Evolutionary conservation across 2,888 invertebrate genomes (phyloP), one percentile per base, ranked within the genome.

Genomic region (Campoletis raptor): DNA sequence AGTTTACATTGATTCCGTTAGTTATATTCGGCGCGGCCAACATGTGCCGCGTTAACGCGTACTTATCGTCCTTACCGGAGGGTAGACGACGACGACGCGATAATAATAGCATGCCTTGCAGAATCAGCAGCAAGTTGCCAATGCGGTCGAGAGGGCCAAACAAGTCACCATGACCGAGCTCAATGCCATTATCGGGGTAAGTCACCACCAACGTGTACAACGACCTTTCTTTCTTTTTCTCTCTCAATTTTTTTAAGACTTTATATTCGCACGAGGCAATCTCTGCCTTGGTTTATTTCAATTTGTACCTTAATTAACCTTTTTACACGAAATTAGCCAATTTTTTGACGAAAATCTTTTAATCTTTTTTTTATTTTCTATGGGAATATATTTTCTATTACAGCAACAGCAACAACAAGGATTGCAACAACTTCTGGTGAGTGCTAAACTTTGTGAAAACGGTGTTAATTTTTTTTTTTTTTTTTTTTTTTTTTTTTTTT

Each of bases 101-200:
- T 94, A 94, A 94, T 93, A 92, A 93, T 93, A 94, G 93, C 93
- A 92, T 93, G 93, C 93, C 91, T 94, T 94, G 91, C 93, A 98
- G 96, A 99, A 99, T 94, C 99, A 99, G 95, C 98, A 98, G 95
- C 98, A 98, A 95, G 99, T 99, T 88, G 98, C 99, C 78, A 97
- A 98, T 85, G 99, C 99, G 45, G 98, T 99, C 86, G 99, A 99
- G 93, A 96, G 99, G 94, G 99, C 99, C 91, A 99, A 99, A 95
- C 98, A 99, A 96, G 98, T 99, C 94, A 99, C 98, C 94, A 98
- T 99, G 98, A 97, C 98, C 90, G 99, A 99, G 95, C 96, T 99
- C 90, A 99, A 99, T 95, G 97, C 98, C 92, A 99, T 99, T 92
- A 98, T 99, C 94, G 99, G 99, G 97, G 99, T 99, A 96, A 97